Evolutionary conservation across 2,113 vertebrate species (phyloP).

Genomic region (Acanthisitta chloris): DNA sequence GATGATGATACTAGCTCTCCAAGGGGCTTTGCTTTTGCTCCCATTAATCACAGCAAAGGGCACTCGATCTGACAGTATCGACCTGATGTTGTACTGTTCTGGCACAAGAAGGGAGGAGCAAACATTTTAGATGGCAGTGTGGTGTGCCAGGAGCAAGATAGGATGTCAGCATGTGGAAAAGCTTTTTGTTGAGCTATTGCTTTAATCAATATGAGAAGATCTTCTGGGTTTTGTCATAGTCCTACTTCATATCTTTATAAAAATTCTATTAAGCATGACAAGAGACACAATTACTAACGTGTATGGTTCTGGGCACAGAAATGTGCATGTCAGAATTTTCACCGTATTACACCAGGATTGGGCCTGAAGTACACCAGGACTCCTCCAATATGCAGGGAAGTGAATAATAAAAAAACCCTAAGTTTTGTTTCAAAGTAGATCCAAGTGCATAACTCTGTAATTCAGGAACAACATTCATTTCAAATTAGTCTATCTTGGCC

Average conservation of each 20-base stretch:
- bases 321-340: background rate
- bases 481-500: background rate
- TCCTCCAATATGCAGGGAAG: background rate
- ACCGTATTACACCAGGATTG: background rate
- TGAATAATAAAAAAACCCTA: background rate
- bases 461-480: background rate
- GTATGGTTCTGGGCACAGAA: background rate
- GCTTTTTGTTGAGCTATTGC: background rate
- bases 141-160: background rate
- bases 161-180: background rate
- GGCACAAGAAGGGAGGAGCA: background rate
- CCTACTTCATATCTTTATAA: background rate
- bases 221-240: background rate
- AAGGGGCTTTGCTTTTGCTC: background rate
- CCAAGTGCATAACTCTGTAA: background rate
- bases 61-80: rapidly evolving
- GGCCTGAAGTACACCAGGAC: background rate
- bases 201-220: background rate
- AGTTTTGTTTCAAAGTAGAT: background rate
- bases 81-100: rapidly evolving
- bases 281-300: background rate
- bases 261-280: background rate
- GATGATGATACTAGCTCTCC: background rate
- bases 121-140: background rate
- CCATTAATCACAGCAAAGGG: rapidly evolving